phyloP scores from a whole-genome alignment of 2,113 vertebrate species.

The Malurus elegans region DNA sequence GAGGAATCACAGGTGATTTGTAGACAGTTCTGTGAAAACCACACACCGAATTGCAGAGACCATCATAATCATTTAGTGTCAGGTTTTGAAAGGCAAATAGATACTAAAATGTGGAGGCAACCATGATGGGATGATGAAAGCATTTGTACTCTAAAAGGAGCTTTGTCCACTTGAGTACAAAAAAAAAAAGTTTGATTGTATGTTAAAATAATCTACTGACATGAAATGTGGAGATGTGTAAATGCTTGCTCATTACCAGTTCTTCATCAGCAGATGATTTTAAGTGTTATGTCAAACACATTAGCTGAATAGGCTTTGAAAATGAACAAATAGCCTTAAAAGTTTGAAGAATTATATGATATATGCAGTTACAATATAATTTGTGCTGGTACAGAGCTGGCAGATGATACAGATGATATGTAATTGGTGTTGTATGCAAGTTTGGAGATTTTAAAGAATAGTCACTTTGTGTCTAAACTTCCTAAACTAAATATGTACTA shows the following conservation, averaged over 20 bases:
- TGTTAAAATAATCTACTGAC: constrained; percentile 7
- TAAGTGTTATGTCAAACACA: background rate
- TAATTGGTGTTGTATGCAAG: background rate
- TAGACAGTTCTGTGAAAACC: background rate
- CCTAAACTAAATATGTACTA: background rate
- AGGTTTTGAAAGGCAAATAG: background rate
- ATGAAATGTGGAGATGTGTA: background rate
- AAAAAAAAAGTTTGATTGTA: background rate
- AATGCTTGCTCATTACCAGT: background rate
- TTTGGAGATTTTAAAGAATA: background rate
- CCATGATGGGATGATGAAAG: background rate
- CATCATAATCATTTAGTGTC: background rate
- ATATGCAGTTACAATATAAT: background rate
- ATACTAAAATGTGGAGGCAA: background rate
- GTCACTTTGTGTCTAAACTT: background rate
- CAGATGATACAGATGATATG: background rate
- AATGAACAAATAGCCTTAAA: constrained; percentile 42
- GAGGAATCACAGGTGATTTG: background rate
- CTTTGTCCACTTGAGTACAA: background rate
- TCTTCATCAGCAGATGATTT: background rate
- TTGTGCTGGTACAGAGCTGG: background rate
- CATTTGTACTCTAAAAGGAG: background rate
- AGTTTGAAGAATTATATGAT: background rate
- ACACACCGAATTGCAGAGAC: background rate
- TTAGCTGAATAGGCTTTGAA: constrained; percentile 48